phyloP scores from a whole-genome alignment of 2,888 invertebrate species.

The Spisula subtruncata region DNA sequence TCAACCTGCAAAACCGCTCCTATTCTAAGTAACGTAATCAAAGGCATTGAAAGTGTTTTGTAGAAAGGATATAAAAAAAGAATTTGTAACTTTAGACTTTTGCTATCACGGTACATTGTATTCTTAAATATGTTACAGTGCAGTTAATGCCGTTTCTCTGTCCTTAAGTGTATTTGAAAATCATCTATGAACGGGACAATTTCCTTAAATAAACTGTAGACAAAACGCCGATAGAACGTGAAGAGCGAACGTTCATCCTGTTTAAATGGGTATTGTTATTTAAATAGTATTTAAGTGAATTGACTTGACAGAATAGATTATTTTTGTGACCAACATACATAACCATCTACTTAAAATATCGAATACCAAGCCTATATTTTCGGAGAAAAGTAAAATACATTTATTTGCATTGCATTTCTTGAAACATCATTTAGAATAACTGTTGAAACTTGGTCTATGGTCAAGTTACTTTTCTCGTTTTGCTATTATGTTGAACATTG shows the following conservation, averaged over 20 bases:
- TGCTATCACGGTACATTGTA: no score
- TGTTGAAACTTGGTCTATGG: no score
- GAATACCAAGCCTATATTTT: background rate
- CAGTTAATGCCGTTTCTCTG: background rate
- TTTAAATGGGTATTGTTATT: background rate
- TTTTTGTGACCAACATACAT: background rate
- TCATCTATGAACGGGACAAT: background rate
- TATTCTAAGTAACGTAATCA: no score
- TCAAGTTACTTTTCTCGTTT: no score
- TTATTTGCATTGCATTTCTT: no score
- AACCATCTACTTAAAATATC: background rate
- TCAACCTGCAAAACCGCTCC: no score
- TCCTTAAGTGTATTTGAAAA: background rate
- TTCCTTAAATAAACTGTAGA: conserved; percentile 1
- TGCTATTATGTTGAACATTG: no score
- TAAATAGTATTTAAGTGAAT: background rate
- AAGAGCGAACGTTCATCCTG: background rate
- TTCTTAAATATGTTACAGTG: no score
- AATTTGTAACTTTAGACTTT: no score
- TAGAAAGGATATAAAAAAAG: no score
- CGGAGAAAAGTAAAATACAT: no score
- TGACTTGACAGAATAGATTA: conserved; percentile 1
- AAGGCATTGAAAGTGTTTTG: no score
- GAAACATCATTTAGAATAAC: background rate
- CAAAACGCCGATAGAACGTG: background rate